Evolutionary conservation across 2,113 vertebrate species (phyloP), one percentile per base, ranked within the genome.

Genomic region (Lagopus leucura): DNA sequence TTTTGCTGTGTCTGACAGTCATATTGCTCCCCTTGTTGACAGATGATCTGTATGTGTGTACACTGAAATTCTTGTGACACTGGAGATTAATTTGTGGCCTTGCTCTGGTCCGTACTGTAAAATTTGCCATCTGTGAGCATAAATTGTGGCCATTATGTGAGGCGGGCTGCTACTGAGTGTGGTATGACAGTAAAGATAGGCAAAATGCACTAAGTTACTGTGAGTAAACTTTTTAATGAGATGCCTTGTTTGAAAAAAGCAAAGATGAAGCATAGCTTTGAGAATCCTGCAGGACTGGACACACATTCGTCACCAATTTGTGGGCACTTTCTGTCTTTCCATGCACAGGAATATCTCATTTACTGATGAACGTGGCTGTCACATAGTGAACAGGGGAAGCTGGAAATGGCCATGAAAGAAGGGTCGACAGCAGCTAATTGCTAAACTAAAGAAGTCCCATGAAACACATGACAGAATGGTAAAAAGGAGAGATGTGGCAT

Each of bases 81-180:
- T 36, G 52, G 57, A 67, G 86, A 83, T 96, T 47, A 86, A 93
- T 96, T 88, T 86, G 80, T 90, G 96, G 76, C 90, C 86, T 92
- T 95, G 79, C 57, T 74, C 52, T 81, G 79, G 30, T 83, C 76
- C 63, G 22, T 6, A 12, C 65, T 78, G 82, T 82, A 71, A 13
- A 90, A 93, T 94, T 92, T 89, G 34, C 88, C 80, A 71, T 83
- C 80, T 82, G 64, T 50, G 72, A 83, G 90, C 90, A 83, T 90
- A 50, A 92, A 86, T 86, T 83, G 64, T 74, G 43, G 69, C 57
- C 28, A 11, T 88, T 88, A 42, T 55, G 48, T 85, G 77, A 80
- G 88, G 82, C 83, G 76, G 38, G 38, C 60, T 86, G 76, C 79
- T 73, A 75, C 82, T 89, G 54, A 91, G 73, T 50, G 50, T 12